Conservation (phyloP, 2,888 invertebrate species). For the Melanophora roralis region DNA sequence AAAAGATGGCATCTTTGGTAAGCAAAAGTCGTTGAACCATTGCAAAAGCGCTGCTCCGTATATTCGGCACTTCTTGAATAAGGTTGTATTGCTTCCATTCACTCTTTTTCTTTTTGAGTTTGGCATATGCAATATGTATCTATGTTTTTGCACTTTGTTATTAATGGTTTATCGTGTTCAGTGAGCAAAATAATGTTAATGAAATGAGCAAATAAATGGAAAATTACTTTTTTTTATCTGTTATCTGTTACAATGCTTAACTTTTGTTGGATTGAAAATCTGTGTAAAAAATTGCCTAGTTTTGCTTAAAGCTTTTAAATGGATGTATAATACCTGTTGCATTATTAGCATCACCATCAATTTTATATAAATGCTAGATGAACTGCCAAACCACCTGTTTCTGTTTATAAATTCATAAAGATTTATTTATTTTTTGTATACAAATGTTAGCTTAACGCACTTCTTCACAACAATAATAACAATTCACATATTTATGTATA, state of each 20-base stretch:
- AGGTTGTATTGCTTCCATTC: slow-evolving; percentile 20
- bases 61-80: slow-evolving; percentile 27
- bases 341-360: too few species aligned
- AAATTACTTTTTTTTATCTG: slow-evolving; percentile 28
- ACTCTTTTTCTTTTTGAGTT: slow-evolving; percentile 41
- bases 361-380: too few species aligned
- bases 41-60: slow-evolving; percentile 29
- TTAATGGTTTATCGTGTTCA: not conserved
- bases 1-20: not conserved
- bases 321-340: too few species aligned
- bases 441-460: too few species aligned
- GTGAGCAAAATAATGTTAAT: not conserved
- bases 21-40: slow-evolving; percentile 26
- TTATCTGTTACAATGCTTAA: slow-evolving; percentile 46
- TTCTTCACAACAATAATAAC: too few species aligned
- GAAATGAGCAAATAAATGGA: slow-evolving; percentile 49
- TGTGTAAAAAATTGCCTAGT: too few species aligned
- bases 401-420: too few species aligned
- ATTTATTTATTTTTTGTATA: too few species aligned
- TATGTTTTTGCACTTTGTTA: slow-evolving; percentile 43
- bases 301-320: too few species aligned
- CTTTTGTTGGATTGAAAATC: too few species aligned
- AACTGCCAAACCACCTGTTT: too few species aligned
- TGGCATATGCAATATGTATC: slow-evolving; percentile 40
- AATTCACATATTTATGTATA: too few species aligned